Evolutionary conservation across 2,888 invertebrate species (phyloP), one percentile per base, ranked within the genome.

Genomic region (Agonum fuliginosum): DNA sequence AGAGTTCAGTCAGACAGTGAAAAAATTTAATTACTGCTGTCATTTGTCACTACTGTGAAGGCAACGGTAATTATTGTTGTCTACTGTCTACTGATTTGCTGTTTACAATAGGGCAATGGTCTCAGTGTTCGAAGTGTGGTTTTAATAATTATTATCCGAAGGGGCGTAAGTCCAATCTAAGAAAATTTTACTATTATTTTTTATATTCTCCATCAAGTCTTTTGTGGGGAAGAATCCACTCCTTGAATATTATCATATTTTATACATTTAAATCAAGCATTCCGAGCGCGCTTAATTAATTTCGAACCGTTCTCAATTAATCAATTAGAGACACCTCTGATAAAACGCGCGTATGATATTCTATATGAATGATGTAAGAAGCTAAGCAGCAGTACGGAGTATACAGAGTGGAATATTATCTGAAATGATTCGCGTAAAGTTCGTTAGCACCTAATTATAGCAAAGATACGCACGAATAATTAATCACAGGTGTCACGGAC

Each of bases 401-500:
- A n/a, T n/a, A n/a, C n/a, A n/a, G n/a, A n/a, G n/a, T n/a, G n/a
- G n/a, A 22, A 67, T 41, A 67, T 67, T 67, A 67, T 67, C 67
- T 67, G 19, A 19, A 37, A 20, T 41, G 17, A 67, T 67, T 67
- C 67, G 67, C 67, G 67, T 67, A 67, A 75, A 77, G 70, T 77
- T 77, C 77, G 77, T 77, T 77, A 77, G 77, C 77, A 77, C 77
- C 77, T 77, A 77, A 77, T 77, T 77, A 77, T 77, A 51, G 75
- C 69, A 70, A 43, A 58, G 77, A 77, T 67, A 69, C 67, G 76
- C 69, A 20, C 20, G 30, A 34, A 69, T 72, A 72, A 72, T 72
- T 72, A 72, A 72, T 72, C 72, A 72, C 54, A 46, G 24, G 72
- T 72, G 72, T 72, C 72, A 72, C 41, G 37, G 34, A 54, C 67